Evolutionary conservation across 1,140 invertebrate genomes (phyloP), one percentile per base, ranked within the genome.

Genomic region (Oreohelix idahoensis): DNA sequence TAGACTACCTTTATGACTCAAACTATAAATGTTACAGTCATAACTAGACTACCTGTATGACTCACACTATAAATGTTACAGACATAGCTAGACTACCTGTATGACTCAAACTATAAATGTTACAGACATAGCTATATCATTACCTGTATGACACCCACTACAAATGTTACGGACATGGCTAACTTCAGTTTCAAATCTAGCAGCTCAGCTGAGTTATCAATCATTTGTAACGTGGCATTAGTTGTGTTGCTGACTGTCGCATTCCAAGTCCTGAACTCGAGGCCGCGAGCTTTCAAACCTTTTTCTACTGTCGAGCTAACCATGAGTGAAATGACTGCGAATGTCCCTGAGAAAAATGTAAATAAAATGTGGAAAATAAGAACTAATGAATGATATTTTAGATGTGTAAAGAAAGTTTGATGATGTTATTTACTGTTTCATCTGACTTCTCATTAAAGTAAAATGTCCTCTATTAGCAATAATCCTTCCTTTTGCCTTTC

Each of bases 301-400:
- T 87, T 90, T 80, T 88, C 87, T 26, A 93, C 90, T 5, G 89
- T 88, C 45, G 88, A 88, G 17, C 92, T 93, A 13, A 93, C 90
- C 92, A 93, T 93, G 38, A 93, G 84, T 84, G 92, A 89, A 13
- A 93, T 86, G 35, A 93, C 91, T 79, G 93, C 93, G 90, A 93
- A 93, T 39, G 93, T 92, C 42, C 93, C 92, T 93, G 85, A 38
- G 88, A 89, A 69, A 15, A 45, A 45, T 45, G 17, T n/a, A 71
- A 38, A 35, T 23, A 15, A 49, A n/a, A 29, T n/a, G 0, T 69
- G 42, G 15, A 45, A 45, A 45, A 45, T 45, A 45, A 45, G 15
- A 5, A 45, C n/a, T 45, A 5, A 45, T 45, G 42, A 45, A 45
- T 8, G 15, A 45, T 45, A 45, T n/a, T n/a, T n/a, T n/a, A n/a